Evolutionary conservation across 2,888 invertebrate species (phyloP).

Genomic region (Lasioglossum vierecki): DNA sequence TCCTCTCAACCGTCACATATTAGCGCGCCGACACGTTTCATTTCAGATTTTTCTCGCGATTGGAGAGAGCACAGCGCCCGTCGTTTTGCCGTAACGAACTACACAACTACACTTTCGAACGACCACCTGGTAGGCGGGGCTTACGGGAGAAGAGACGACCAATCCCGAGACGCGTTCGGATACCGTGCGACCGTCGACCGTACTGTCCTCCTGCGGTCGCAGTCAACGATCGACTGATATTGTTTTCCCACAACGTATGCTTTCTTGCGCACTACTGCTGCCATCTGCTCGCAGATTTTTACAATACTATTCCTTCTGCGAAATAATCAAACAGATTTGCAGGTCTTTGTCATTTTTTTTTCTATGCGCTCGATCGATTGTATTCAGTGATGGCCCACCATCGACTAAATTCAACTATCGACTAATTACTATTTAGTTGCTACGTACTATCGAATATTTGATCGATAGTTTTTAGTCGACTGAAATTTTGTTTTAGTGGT

Average conservation of each 20-base stretch:
- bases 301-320: not conserved
- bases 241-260: not conserved
- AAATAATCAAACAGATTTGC: not conserved
- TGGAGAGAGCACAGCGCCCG: conserved; percentile 75
- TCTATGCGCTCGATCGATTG: not conserved
- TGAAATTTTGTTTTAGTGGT: too few relatives aligned
- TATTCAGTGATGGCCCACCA: not conserved
- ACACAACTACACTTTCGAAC: conserved; percentile 82
- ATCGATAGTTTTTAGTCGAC: too few relatives aligned
- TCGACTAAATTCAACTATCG: too few relatives aligned
- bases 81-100: conserved; percentile 79
- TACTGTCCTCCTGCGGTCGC: conserved; percentile 65
- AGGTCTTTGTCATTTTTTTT: not conserved
- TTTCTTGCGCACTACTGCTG: conserved; percentile 35
- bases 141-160: conserved; percentile 62
- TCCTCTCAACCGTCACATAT: conserved; percentile 78
- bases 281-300: conserved; percentile 47
- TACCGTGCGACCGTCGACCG: conserved; percentile 53
- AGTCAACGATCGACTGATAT: conserved; percentile 65
- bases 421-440: too few relatives aligned
- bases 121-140: conserved; percentile 82
- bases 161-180: conserved; percentile 53
- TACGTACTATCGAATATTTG: too few relatives aligned
- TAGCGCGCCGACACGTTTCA: conserved; percentile 78
- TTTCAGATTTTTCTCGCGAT: conserved; percentile 78